phyloP scores from a whole-genome alignment of 2,113 vertebrate genomes.

The Nothoprocta pentlandii region DNA sequence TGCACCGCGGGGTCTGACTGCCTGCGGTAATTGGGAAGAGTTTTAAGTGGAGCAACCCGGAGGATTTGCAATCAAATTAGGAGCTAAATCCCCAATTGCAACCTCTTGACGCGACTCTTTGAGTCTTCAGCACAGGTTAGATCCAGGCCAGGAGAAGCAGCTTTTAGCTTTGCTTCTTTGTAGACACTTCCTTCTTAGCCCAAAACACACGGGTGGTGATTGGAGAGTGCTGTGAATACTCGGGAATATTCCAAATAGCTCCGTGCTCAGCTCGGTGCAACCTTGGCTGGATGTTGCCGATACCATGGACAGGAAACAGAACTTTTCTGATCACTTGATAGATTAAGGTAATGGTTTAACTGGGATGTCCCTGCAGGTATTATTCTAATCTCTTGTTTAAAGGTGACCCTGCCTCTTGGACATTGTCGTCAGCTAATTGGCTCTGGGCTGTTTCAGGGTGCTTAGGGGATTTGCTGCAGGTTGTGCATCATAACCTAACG shows the following conservation, averaged over 20 bases:
- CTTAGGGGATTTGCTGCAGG: not conserved
- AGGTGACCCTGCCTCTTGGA: not conserved
- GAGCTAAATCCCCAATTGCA: conserved; percentile 22
- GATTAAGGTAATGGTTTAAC: not conserved
- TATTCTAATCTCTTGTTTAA: conserved; percentile 19
- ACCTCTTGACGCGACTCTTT: conserved; percentile 13
- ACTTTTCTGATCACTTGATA: not conserved
- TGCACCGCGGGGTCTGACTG: not conserved
- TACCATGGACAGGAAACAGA: rapidly evolving
- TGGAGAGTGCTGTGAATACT: not conserved
- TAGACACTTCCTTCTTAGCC: not conserved
- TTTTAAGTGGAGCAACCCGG: conserved; percentile 5
- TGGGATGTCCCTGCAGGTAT: not conserved
- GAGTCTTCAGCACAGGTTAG: not conserved
- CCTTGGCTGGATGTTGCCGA: not conserved
- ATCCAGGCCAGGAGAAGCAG: not conserved
- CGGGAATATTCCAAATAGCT: not conserved
- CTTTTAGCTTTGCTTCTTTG: conserved; percentile 26
- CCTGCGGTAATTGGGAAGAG: not conserved
- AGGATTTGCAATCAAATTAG: conserved; percentile 51
- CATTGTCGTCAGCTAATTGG: not conserved
- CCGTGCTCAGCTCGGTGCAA: not conserved
- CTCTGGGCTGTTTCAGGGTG: not conserved
- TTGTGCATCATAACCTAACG: not conserved
- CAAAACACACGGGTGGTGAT: rapidly evolving